A percentile compares a stretch with the other conserved stretches of the same genome.
phyloP scores from a whole-genome alignment of 2,888 invertebrate species.

The Aromia moschata region DNA sequence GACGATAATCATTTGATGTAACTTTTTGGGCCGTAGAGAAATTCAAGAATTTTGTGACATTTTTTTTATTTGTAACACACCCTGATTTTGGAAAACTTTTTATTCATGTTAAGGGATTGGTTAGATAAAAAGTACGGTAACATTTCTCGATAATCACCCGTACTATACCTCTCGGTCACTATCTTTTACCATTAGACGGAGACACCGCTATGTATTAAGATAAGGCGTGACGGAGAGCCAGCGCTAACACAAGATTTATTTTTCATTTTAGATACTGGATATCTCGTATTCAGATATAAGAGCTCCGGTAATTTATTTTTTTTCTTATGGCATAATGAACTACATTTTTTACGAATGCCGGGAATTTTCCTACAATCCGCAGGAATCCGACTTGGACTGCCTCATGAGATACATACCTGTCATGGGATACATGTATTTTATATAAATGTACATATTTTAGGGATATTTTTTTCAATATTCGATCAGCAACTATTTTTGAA shows the following conservation, averaged over 20 bases:
- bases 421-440: no score
- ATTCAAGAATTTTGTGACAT: no score
- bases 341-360: slow-evolving; percentile 19
- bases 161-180: slow-evolving; percentile 8
- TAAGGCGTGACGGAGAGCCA: slow-evolving; percentile 10
- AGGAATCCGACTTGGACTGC: slow-evolving; percentile 13
- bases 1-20: no score
- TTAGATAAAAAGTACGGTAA: no score
- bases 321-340: slow-evolving; percentile 20
- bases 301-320: slow-evolving; percentile 23
- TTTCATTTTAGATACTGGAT: slow-evolving; percentile 28
- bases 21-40: no score
- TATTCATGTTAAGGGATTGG: no score
- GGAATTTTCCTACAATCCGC: slow-evolving; percentile 11
- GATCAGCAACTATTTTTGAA: no score
- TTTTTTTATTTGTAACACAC: no score
- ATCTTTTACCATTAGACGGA: slow-evolving; percentile 15
- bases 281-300: slow-evolving; percentile 28
- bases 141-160: no score
- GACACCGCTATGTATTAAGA: slow-evolving; percentile 9
- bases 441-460: no score
- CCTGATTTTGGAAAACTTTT: background rate
- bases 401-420: no score
- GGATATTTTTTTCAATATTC: no score
- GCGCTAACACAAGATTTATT: slow-evolving; percentile 24